Conservation (phyloP, 2,888 invertebrate genomes). For the Junonia oenone region DNA sequence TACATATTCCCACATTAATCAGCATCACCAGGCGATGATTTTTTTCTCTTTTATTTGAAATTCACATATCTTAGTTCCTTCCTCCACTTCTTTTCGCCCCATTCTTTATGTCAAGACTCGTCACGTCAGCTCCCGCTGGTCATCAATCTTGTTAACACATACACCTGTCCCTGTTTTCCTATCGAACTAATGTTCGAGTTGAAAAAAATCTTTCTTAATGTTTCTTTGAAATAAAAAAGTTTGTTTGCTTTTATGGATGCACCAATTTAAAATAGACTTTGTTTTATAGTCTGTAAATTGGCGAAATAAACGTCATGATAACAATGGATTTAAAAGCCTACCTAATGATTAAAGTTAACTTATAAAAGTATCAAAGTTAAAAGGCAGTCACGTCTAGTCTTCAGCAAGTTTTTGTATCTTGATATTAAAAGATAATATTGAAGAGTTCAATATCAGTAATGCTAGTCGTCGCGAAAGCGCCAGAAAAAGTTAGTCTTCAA, state of each 20-base stretch:
- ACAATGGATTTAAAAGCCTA: too few species aligned
- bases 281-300: too few species aligned
- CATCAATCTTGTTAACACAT: slow-evolving; percentile 32
- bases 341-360: too few species aligned
- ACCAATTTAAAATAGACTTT: too few species aligned
- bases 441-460: not conserved
- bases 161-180: slow-evolving; percentile 1
- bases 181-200: not conserved
- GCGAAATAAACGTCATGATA: too few species aligned
- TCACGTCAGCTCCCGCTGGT: slow-evolving; percentile 26
- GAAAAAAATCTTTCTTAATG: not conserved
- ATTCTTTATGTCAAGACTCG: slow-evolving; percentile 17
- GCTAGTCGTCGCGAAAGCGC: not conserved
- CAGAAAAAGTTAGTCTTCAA: not conserved
- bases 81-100: not conserved
- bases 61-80: not conserved
- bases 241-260: too few species aligned
- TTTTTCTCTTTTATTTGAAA: not conserved
- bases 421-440: not conserved
- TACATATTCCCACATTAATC: not conserved
- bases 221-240: not conserved
- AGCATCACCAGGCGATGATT: not conserved
- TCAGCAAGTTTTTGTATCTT: not conserved
- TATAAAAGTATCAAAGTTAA: too few species aligned
- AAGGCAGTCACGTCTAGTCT: too few species aligned